Percentiles rank a stretch among this genome's conserved stretches.
These are phyloP conservation scores for Chirona hameri DNA, from an alignment of 2,888 invertebrate genomes.

Conservation along the genomic window DNA sequence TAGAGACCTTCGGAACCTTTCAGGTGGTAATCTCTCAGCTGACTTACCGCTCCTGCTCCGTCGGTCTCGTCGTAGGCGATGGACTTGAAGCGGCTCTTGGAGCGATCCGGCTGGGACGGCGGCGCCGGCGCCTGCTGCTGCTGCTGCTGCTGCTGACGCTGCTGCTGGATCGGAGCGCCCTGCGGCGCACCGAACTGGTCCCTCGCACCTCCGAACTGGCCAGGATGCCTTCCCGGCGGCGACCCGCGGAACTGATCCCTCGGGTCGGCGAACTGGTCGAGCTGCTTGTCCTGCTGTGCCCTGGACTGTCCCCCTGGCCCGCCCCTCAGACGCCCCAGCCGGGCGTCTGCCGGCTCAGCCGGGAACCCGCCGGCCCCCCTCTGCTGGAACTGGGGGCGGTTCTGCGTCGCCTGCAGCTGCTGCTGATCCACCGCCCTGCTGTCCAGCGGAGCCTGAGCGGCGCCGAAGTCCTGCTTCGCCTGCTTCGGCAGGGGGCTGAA, in stretches of 20 bases:
- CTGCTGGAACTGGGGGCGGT: background rate
- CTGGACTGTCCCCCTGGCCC: background rate
- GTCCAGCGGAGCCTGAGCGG: background rate
- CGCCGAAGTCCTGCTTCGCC: background rate
- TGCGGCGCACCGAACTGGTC: background rate
- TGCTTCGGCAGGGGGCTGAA: background rate
- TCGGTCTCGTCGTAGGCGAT: background rate
- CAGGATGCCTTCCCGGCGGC: background rate
- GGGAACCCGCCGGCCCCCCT: background rate
- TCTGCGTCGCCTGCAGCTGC: background rate
- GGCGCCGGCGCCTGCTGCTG: background rate
- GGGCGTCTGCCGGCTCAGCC: background rate
- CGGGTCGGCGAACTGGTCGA: background rate
- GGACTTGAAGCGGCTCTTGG: background rate
- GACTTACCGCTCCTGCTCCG: background rate
- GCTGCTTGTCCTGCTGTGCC: background rate
- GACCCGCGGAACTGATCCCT: background rate
- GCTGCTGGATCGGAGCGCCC: background rate
- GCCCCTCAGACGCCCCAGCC: background rate
- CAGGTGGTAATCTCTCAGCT: too few species aligned
- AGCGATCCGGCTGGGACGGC: background rate
- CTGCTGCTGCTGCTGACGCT: background rate
- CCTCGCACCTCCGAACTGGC: background rate
- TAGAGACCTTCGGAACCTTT: too few species aligned
- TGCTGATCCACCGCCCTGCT: background rate